Base-by-base conservation (phyloP, 2,888 invertebrate genomes). In the Thymelicus sylvestris region DNA sequence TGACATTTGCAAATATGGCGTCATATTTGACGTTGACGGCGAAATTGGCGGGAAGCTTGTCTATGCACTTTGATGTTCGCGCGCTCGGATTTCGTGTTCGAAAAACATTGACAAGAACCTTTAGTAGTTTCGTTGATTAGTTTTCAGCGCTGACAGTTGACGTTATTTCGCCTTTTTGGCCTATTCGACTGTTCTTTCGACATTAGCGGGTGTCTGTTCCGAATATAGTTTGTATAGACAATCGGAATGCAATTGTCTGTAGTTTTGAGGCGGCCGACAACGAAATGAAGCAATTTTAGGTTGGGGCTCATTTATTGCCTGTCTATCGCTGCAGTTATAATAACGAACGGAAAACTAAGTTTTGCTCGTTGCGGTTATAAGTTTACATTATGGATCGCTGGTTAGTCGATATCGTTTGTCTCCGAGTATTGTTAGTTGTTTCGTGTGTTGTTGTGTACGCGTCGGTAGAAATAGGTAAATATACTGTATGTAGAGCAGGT, bases 281-380 rank as follows among this genome's bases (percentile, higher is more conserved):
- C 87, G 87, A 88, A 92, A 93, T 92, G 88, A 91, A 92, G 92
- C 92, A 92, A 92, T 93, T 93, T 92, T 91, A 93, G 92, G 91
- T 93, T 78, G 85, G 86, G 86, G 87, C 84, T 90, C 91, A 90
- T 92, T 92, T 92, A 93, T 93, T 88, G 88, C 90, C 84, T 89
- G 90, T 90, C 91, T 91, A 91, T 92, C 90, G 90, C 84, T 85
- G 82, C 83, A 83, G 87, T 89, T 87, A 88, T 90, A 91, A 90
- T 90, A 91, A 86, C 81, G 83, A 87, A 90, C 84, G 83, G 87
- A 83, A 86, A 89, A 88, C 87, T 88, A 86, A 88, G 87, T 89
- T 89, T 81, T 72, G 81, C 82, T 83, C 79, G 84, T 85, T 86
- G 85, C 80, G 86, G 85, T 83, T 82, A 81, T 83, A 83, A 83